Conservation (phyloP, 2,888 invertebrate species). For the Halocaridina rubra region DNA sequence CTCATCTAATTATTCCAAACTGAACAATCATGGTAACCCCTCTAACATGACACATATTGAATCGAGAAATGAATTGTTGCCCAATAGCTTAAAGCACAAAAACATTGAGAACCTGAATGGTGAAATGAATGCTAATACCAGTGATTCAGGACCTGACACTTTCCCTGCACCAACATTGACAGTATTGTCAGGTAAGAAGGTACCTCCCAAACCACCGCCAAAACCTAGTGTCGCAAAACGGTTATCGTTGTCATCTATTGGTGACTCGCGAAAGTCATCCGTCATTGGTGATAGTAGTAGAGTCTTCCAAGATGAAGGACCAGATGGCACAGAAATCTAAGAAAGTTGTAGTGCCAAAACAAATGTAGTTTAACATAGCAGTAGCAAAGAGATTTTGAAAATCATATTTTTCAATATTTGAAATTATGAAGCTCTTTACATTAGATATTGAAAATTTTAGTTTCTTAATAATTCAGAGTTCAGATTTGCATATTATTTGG, state of each 20-base stretch:
- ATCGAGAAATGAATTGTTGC: constrained; percentile 21
- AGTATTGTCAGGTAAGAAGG: constrained; percentile 60
- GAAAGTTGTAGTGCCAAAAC: background rate
- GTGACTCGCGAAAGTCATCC: constrained; percentile 47
- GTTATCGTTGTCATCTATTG: constrained; percentile 56
- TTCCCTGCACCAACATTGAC: background rate
- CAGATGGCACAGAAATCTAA: constrained; percentile 63
- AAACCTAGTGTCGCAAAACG: constrained; percentile 64
- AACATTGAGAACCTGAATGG: constrained; percentile 15
- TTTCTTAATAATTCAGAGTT: no score
- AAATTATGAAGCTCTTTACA: no score
- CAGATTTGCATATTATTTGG: no score
- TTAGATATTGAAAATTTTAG: no score
- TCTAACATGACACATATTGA: background rate
- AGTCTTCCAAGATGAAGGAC: constrained; percentile 62
- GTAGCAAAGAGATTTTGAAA: no score
- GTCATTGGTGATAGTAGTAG: constrained; percentile 22
- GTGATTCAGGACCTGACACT: background rate
- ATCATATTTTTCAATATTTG: no score
- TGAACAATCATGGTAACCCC: background rate
- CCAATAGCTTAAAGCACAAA: constrained; percentile 16
- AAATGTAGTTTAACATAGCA: no score
- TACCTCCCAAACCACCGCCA: constrained; percentile 66
- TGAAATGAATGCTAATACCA: background rate
- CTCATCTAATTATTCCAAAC: background rate